phyloP scores from a whole-genome alignment of 2,113 vertebrate species.

The Sinosuthora webbiana region DNA sequence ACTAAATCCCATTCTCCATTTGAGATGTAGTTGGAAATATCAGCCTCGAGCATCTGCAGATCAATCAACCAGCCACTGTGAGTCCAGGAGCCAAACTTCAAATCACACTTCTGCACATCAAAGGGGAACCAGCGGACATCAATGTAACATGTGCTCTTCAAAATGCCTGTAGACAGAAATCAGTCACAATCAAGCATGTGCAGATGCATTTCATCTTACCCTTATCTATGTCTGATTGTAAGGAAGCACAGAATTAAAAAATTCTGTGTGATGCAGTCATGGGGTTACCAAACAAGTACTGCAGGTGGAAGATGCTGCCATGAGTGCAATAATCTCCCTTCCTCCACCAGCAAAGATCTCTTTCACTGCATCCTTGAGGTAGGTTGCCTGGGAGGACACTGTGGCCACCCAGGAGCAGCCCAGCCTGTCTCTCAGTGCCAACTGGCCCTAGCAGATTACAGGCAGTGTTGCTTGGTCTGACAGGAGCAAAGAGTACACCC shows the following conservation, averaged over 20 bases:
- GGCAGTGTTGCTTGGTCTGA: neutral
- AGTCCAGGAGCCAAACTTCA: slow-evolving; percentile 93
- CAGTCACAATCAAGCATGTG: neutral
- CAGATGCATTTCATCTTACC: neutral
- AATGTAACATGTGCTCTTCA: slow-evolving; percentile 85
- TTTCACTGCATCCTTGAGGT: neutral
- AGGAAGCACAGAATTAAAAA: neutral
- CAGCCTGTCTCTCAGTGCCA: neutral
- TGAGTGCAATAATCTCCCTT: neutral
- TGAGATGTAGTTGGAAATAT: slow-evolving; percentile 87
- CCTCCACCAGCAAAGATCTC: neutral
- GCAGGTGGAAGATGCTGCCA: neutral
- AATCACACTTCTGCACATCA: slow-evolving; percentile 88
- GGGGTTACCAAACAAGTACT: neutral
- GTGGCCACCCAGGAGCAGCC: neutral
- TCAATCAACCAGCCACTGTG: slow-evolving; percentile 89
- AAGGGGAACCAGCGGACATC: slow-evolving; percentile 93
- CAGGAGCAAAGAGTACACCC: accelerated
- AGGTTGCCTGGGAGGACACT: neutral
- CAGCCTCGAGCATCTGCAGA: slow-evolving; percentile 88
- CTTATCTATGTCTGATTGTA: neutral
- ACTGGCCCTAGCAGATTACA: neutral
- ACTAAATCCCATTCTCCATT: slow-evolving; percentile 93
- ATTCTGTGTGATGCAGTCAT: neutral
- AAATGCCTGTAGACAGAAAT: slow-evolving; percentile 61